Evolutionary conservation across 2,113 vertebrate genomes (phyloP).

Genomic region (Xiphophorus hellerii): DNA sequence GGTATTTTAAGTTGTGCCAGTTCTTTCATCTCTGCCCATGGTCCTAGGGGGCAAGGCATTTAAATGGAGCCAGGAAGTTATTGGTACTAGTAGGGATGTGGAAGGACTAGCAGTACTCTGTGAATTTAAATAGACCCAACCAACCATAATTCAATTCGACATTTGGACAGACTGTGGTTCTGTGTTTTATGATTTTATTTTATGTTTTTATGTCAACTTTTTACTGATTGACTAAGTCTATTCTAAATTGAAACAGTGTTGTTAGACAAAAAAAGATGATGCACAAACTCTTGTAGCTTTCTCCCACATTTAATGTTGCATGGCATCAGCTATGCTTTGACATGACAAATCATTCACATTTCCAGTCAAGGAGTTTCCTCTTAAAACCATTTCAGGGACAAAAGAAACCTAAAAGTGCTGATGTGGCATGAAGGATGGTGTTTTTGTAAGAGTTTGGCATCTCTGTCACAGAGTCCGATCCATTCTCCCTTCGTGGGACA

Average conservation of each 20-base stretch:
- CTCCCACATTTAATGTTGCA: constrained; percentile 31
- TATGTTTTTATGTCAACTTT: constrained; percentile 16
- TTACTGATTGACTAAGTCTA: constrained; percentile 19
- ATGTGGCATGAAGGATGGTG: constrained; percentile 66
- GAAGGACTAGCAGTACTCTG: constrained; percentile 16
- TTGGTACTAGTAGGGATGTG: constrained; percentile 57
- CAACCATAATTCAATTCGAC: neutral
- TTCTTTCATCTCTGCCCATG: constrained; percentile 77
- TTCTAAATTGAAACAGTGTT: constrained; percentile 26
- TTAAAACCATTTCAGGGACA: constrained; percentile 58
- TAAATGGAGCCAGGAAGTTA: constrained; percentile 75
- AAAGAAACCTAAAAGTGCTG: constrained; percentile 77
- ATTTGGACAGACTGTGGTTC: constrained; percentile 14
- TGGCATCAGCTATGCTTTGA: constrained; percentile 48
- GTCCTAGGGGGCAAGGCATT: constrained; percentile 68
- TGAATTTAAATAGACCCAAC: constrained; percentile 18
- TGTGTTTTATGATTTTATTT: constrained; percentile 14
- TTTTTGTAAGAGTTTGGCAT: constrained; percentile 72
- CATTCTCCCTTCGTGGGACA: constrained; percentile 73
- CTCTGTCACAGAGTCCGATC: constrained; percentile 62
- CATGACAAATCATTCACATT: constrained; percentile 69
- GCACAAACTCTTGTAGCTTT: constrained; percentile 32
- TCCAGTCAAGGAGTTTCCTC: constrained; percentile 71
- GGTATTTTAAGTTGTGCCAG: constrained; percentile 78
- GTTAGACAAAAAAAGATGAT: neutral